Conservation (phyloP, 2,888 invertebrate genomes). For the Pristionchus mayeri region DNA sequence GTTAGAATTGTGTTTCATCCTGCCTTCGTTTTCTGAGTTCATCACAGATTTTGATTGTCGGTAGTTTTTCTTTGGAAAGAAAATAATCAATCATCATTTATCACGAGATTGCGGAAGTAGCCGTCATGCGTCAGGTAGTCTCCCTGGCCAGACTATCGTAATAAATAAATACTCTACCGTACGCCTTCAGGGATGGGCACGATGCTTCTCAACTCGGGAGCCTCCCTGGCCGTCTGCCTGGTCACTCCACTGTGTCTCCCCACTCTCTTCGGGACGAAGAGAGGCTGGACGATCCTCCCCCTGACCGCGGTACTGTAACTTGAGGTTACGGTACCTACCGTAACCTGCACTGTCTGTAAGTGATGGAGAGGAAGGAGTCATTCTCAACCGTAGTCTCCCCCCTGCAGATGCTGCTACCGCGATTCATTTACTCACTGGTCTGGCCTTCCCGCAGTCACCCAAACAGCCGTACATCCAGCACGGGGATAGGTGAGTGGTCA, state of each 20-base stretch:
- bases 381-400: not conserved
- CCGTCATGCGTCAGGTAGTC: too few relatives aligned
- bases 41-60: too few relatives aligned
- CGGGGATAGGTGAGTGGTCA: conserved; percentile 3
- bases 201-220: conserved; percentile 67
- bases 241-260: conserved; percentile 69
- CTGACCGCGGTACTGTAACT: conserved; percentile 51
- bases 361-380: not conserved
- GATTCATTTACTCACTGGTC: conserved; percentile 62
- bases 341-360: too few relatives aligned
- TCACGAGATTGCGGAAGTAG: too few relatives aligned
- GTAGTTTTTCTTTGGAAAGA: too few relatives aligned
- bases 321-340: too few relatives aligned
- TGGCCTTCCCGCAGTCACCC: conserved; percentile 69
- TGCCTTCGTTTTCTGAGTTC: too few relatives aligned
- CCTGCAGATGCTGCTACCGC: conserved; percentile 51
- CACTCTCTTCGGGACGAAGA: conserved; percentile 63
- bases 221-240: conserved; percentile 59
- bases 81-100: too few relatives aligned
- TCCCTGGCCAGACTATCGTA: too few relatives aligned
- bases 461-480: conserved; percentile 72
- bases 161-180: too few relatives aligned
- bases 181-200: conserved; percentile 63
- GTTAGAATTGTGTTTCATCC: too few relatives aligned
- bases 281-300: conserved; percentile 64